Base-by-base conservation (phyloP, 2,797 vertebrate species). In the Spinus pinus region DNA sequence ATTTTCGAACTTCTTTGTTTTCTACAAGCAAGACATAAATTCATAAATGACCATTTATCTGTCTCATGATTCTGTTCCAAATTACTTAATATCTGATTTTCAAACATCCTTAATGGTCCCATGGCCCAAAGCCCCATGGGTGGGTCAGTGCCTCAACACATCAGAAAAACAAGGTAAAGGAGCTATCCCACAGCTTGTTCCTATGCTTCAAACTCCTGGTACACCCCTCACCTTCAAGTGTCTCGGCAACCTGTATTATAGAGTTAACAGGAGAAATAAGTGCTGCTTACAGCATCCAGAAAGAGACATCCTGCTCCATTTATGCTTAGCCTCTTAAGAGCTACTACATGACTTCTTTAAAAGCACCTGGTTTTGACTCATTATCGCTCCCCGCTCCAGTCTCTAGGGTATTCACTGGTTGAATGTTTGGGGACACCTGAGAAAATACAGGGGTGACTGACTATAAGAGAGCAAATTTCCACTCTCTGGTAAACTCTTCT, bases 131-230 rank as follows among this genome's bases (percentile, higher is more conserved):
- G 56, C 7, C 12, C 49, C 3, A 0, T 20, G 30, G 7, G 3
- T 82, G 31, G 8, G 9, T 50, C 51, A 80, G 21, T 67, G 37
- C 10, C 21, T 56, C 37, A 75, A 7, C 12, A 27, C 9, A 22
- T 65, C 1, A 0, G 0, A 30, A 70, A 44, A 73, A 6, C 3
- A 21, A 53, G 28, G 51, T 39, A 44, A 14, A 50, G 35, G 22
- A 87, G 30, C 30, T 78, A 13, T 30, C 13, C 25, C 2, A n/a
- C n/a, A 44, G 0, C 23, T 66, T 73, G 25, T 62, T 49, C 25
- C 21, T 44, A 6, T 57, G 21, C 74, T 79, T 85, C 28, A 64
- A 5, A 33, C 16, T 65, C 23, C 13, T 28, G 16, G 28, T 27
- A 21, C 41, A 14, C 9, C 11, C 4, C 7, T 82, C 13, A 25